A percentile compares a stretch with the other conserved stretches of the same genome.
Evolutionary conservation across 2,888 invertebrate genomes (phyloP).

Genomic region (Coronaproctus castanopsis): DNA sequence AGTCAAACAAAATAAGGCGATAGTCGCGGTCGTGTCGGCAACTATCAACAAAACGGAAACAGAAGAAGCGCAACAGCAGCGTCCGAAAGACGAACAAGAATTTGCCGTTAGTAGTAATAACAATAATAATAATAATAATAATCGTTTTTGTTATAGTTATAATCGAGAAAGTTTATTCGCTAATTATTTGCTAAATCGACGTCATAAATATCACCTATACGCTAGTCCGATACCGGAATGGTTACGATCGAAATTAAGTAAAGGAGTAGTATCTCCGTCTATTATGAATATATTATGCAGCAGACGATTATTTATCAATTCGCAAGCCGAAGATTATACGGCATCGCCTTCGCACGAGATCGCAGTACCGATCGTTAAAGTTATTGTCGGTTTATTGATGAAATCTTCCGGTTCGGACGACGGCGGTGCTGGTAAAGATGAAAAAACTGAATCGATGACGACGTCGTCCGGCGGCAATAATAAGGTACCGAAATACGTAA

Average conservation of each 20-base stretch:
- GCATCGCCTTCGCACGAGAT: constrained; percentile 37
- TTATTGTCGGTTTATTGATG: constrained; percentile 29
- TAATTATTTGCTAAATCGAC: background rate
- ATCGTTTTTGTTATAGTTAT: too few relatives aligned
- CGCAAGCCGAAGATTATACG: constrained; percentile 49
- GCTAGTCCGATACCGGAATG: constrained; percentile 33
- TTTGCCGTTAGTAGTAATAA: too few relatives aligned
- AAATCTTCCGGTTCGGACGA: too few relatives aligned
- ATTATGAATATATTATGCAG: constrained; percentile 48
- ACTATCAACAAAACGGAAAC: too few relatives aligned
- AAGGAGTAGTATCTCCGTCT: constrained; percentile 39
- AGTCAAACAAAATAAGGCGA: too few relatives aligned
- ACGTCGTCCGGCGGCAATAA: too few relatives aligned
- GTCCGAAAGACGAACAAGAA: constrained; percentile 3
- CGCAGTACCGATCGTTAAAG: constrained; percentile 38
- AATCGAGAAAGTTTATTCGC: too few relatives aligned
- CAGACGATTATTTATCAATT: constrained; percentile 40
- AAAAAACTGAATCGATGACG: background rate
- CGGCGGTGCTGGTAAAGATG: too few relatives aligned
- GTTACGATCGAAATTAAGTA: constrained; percentile 41
- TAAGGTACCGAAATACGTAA: background rate
- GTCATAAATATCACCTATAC: background rate
- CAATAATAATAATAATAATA: too few relatives aligned
- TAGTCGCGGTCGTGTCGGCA: too few relatives aligned
- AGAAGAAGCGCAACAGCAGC: background rate